Conservation (phyloP, 1,140 invertebrate genomes). For the Drosophila cardini region DNA sequence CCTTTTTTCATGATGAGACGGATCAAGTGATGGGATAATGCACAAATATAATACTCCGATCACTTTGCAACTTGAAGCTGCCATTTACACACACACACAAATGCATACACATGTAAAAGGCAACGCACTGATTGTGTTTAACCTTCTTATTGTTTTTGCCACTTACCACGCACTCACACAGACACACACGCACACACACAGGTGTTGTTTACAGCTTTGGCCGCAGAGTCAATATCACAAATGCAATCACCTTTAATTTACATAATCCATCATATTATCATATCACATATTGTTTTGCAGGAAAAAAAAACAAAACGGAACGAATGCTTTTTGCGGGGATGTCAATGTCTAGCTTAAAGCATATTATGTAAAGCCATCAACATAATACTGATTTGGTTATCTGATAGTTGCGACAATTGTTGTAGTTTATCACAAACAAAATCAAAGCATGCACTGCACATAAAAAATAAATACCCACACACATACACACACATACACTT, state of each 20-base stretch:
- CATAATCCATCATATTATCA: constrained; percentile 49
- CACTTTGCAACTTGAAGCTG: constrained; percentile 30
- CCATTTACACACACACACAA: constrained; percentile 29
- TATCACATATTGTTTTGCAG: constrained; percentile 12
- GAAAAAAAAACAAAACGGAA: constrained; percentile 31
- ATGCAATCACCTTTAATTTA: constrained; percentile 49
- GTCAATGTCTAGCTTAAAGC: constrained; percentile 36
- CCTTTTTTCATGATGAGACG: not conserved
- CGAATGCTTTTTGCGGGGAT: constrained; percentile 19
- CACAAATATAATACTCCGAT: constrained; percentile 27
- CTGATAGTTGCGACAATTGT: constrained; percentile 14
- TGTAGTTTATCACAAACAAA: constrained; percentile 28
- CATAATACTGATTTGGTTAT: constrained; percentile 16
- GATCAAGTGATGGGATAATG: constrained; percentile 18
- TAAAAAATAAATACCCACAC: not conserved
- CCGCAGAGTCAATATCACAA: constrained; percentile 37
- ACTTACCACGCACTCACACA: constrained; percentile 53
- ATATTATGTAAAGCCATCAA: constrained; percentile 32
- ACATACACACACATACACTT: not conserved
- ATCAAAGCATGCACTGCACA: constrained; percentile 43
- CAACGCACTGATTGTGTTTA: constrained; percentile 56
- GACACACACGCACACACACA: not conserved
- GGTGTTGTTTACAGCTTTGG: constrained; percentile 29
- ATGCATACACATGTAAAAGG: constrained; percentile 43
- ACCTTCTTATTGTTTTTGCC: constrained; percentile 74